Percentiles rank a stretch among this genome's conserved stretches.
Conservation (phyloP, 2,797 vertebrate species). For the Anableps anableps region DNA sequence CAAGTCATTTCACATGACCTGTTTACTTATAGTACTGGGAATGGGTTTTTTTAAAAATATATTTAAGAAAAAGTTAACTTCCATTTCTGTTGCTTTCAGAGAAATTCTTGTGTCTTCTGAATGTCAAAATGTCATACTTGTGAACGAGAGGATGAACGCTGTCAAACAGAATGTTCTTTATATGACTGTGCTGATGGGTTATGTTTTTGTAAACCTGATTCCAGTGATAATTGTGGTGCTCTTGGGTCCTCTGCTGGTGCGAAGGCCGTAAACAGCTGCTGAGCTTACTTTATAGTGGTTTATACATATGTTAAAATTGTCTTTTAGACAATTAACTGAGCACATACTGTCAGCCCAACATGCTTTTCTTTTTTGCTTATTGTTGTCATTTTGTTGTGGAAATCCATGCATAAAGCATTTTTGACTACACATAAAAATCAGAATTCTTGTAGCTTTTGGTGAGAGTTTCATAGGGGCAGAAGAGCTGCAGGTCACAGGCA, state of each 20-base stretch:
- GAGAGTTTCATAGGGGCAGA: background rate
- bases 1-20: background rate
- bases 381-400: too few species aligned
- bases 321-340: background rate
- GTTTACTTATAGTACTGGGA: background rate
- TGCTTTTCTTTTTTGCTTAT: background rate
- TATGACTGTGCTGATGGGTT: background rate
- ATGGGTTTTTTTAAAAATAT: background rate
- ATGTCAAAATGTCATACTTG: background rate
- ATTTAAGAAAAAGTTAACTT: background rate
- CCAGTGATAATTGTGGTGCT: background rate
- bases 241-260: background rate
- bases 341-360: background rate
- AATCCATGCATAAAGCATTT: background rate
- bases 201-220: background rate
- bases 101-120: background rate
- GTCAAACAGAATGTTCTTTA: background rate
- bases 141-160: background rate
- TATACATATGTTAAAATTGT: background rate
- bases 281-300: background rate
- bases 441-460: too few species aligned
- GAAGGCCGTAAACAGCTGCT: background rate
- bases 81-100: background rate
- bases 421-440: background rate
- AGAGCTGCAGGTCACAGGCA: too few species aligned